Conservation (phyloP, 2,888 invertebrate species). For the Auanema freiburgensis region DNA sequence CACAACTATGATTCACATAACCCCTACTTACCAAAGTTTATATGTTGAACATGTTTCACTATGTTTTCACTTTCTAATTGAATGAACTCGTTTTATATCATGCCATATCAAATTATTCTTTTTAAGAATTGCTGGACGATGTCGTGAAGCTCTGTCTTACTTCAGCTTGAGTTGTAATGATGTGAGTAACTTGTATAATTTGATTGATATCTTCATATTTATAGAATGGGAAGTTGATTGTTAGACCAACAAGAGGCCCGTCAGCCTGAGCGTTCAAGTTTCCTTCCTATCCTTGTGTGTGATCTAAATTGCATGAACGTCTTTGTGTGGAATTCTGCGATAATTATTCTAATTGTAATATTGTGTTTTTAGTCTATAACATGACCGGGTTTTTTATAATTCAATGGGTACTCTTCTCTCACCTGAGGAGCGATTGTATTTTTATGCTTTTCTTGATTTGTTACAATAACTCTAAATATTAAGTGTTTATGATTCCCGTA, state of each 20-base stretch:
- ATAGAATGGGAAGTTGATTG: conserved; percentile 47
- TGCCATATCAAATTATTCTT: conserved; percentile 2
- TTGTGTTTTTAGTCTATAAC: too few relatives aligned
- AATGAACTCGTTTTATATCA: not conserved
- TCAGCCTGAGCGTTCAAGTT: conserved; percentile 9
- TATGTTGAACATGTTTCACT: conserved; percentile 1
- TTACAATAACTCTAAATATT: too few relatives aligned
- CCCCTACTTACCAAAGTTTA: not conserved
- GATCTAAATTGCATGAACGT: conserved; percentile 1
- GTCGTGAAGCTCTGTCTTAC: conserved; percentile 55
- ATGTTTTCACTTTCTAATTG: not conserved
- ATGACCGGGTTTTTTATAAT: too few relatives aligned
- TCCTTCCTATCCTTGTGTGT: not conserved
- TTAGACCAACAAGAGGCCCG: conserved; percentile 38
- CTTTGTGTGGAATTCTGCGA: too few relatives aligned
- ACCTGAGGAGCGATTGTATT: too few relatives aligned
- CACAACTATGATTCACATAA: conserved; percentile 2
- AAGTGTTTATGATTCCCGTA: too few relatives aligned
- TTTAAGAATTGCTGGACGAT: conserved; percentile 58
- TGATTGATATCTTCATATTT: conserved; percentile 11
- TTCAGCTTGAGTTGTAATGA: conserved; percentile 62
- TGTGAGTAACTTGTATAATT: conserved; percentile 23
- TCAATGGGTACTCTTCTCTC: too few relatives aligned
- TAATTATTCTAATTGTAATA: too few relatives aligned
- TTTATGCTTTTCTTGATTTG: too few relatives aligned